A percentile compares a stretch with the other conserved stretches of the same genome.
phyloP scores from a whole-genome alignment of 30 jellyfish, hydroid and myxozoan genomes.

The Cassiopea andromeda region DNA sequence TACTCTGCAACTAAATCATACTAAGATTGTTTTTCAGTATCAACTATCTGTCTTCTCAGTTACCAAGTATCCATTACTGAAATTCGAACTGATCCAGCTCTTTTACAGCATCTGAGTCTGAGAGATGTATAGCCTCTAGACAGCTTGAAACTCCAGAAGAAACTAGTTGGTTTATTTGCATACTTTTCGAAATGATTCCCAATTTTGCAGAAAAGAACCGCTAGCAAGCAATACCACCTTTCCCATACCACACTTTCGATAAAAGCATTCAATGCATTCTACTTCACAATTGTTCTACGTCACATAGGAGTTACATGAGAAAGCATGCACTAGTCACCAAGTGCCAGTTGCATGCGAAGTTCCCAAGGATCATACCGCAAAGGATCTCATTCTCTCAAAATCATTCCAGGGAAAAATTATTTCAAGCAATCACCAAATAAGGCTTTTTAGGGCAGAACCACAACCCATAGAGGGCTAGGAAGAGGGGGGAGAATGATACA shows the following conservation, averaged over 20 bases:
- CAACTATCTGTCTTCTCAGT: neutral
- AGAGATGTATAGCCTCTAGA: neutral
- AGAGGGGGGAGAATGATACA: constrained; percentile 22
- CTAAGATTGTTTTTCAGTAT: neutral
- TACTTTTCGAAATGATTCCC: neutral
- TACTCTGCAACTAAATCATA: neutral
- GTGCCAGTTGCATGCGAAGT: too few species aligned
- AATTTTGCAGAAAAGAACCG: neutral
- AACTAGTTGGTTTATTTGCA: neutral
- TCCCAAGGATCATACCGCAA: neutral
- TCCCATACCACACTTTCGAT: neutral
- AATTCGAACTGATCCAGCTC: neutral
- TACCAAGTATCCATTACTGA: neutral
- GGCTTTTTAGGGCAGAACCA: constrained; percentile 11
- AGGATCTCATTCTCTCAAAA: neutral
- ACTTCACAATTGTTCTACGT: too few species aligned
- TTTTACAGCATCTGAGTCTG: neutral
- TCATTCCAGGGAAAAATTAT: neutral
- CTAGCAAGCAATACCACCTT: neutral
- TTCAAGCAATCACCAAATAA: neutral
- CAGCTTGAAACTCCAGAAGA: neutral
- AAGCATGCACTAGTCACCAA: too few species aligned
- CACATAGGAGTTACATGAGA: too few species aligned
- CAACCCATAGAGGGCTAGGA: neutral
- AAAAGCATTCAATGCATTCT: neutral